Conservation (phyloP, 1,140 invertebrate species). For the Drosophila nasuta region DNA sequence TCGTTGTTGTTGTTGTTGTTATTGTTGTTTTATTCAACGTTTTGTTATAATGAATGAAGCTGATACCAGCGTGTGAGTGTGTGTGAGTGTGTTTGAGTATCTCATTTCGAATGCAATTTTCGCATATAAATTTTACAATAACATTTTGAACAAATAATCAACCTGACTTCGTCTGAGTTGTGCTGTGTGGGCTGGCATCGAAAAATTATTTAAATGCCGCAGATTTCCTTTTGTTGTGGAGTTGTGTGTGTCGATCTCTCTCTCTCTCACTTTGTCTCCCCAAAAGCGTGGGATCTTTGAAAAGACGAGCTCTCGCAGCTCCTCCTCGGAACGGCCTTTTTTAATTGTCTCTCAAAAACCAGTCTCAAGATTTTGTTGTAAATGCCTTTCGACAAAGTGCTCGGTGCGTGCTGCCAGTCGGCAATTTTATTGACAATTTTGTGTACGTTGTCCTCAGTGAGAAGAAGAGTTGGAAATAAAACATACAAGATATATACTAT, state of each 20-base stretch:
- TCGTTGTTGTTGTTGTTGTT: slow-evolving; percentile 11
- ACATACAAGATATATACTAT: slow-evolving; percentile 42
- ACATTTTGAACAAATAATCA: slow-evolving; percentile 72
- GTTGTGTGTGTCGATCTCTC: too few relatives aligned
- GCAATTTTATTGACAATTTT: slow-evolving; percentile 77
- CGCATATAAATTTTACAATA: slow-evolving; percentile 79
- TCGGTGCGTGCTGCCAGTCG: slow-evolving; percentile 59
- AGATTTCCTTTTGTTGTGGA: slow-evolving; percentile 61
- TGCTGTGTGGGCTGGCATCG: slow-evolving; percentile 65
- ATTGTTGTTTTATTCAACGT: slow-evolving; percentile 39
- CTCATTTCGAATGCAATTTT: slow-evolving; percentile 76
- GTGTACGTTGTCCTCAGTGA: slow-evolving; percentile 32
- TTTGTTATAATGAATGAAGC: slow-evolving; percentile 59
- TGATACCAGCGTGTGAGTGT: slow-evolving; percentile 21
- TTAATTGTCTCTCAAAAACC: slow-evolving; percentile 45
- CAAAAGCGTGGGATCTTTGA: slow-evolving; percentile 71
- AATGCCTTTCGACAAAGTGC: slow-evolving; percentile 52
- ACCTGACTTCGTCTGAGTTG: slow-evolving; percentile 28
- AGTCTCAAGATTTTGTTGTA: slow-evolving; percentile 40
- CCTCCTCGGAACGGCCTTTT: slow-evolving; percentile 32
- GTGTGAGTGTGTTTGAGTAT: slow-evolving; percentile 13
- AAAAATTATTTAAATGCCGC: slow-evolving; percentile 75
- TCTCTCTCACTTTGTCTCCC: neutral
- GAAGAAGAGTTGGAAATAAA: slow-evolving; percentile 19
- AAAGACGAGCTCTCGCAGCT: slow-evolving; percentile 6